A percentile compares a stretch with the other conserved stretches of the same genome.
These are phyloP conservation scores for Pogonophryne albipinna DNA, from an alignment of 2,797 vertebrate species.

Conservation along the genomic window DNA sequence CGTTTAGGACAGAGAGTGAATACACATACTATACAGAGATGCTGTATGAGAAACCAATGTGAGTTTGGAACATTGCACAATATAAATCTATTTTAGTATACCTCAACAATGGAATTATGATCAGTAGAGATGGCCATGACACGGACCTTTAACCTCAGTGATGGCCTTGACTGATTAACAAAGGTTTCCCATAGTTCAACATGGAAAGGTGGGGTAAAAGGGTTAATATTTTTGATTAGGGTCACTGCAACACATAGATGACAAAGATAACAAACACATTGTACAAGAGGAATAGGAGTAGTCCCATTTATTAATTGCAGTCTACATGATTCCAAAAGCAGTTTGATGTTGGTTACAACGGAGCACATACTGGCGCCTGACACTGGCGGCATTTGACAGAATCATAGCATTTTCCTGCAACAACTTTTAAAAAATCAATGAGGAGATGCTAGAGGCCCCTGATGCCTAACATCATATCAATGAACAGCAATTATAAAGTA, in stretches of 20 bases:
- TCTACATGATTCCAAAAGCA: neutral
- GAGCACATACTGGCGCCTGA: neutral
- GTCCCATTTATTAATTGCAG: slow-evolving; percentile 11
- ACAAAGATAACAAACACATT: neutral
- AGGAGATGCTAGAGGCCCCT: neutral
- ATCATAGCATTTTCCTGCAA: neutral
- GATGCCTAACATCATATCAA: neutral
- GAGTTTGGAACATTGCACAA: too few species aligned
- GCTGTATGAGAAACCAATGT: too few species aligned
- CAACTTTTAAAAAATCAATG: neutral
- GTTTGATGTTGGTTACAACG: neutral
- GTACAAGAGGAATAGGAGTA: neutral
- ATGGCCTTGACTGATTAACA: neutral
- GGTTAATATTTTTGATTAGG: too few species aligned
- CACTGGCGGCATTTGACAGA: neutral
- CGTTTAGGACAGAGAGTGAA: too few species aligned
- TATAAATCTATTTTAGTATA: too few species aligned
- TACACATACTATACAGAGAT: too few species aligned
- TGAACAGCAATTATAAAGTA: neutral
- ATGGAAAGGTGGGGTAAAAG: neutral
- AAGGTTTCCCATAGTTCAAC: neutral
- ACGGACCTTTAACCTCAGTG: neutral
- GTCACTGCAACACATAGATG: neutral
- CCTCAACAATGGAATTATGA: too few species aligned
- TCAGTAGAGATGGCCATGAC: too few species aligned